These are phyloP conservation scores for Diadromus collaris DNA, from an alignment of 2,888 invertebrate genomes.

Conservation along the genomic window DNA sequence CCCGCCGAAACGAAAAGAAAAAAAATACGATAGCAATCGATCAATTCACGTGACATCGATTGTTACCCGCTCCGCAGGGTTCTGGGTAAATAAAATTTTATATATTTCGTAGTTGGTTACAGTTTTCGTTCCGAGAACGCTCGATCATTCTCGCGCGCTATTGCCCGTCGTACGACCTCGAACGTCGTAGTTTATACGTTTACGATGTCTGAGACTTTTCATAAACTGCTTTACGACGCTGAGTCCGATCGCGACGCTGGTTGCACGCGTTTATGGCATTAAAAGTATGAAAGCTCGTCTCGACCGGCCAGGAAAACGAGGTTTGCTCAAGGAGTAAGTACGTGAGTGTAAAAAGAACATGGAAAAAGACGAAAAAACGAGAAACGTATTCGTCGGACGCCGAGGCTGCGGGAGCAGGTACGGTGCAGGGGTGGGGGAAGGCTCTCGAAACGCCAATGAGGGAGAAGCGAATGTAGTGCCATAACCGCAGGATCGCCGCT, in stretches of 20 bases:
- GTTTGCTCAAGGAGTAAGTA: conserved; percentile 16
- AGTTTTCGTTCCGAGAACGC: not conserved
- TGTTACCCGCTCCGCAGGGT: not conserved
- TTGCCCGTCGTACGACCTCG: not conserved
- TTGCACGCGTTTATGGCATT: conserved; percentile 26
- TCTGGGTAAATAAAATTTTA: not conserved
- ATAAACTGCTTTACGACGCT: conserved; percentile 44
- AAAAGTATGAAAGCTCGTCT: conserved; percentile 41
- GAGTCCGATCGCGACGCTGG: conserved; percentile 22
- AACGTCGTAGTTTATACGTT: conserved; percentile 10
- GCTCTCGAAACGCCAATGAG: conserved; percentile 13
- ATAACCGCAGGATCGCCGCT: conserved; percentile 6
- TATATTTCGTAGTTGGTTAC: conserved; percentile 3
- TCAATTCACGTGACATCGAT: not conserved
- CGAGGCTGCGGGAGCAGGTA: not conserved
- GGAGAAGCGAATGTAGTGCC: conserved; percentile 12
- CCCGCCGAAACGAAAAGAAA: not conserved
- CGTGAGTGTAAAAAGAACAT: not conserved
- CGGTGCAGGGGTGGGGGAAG: not conserved
- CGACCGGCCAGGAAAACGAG: conserved; percentile 23
- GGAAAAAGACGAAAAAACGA: not conserved
- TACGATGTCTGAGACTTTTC: conserved; percentile 54
- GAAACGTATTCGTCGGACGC: conserved; percentile 23
- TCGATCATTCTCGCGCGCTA: not conserved
- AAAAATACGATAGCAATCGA: not conserved